phyloP scores from a whole-genome alignment of 2,797 vertebrate genomes.

The Danio aesculapii region DNA sequence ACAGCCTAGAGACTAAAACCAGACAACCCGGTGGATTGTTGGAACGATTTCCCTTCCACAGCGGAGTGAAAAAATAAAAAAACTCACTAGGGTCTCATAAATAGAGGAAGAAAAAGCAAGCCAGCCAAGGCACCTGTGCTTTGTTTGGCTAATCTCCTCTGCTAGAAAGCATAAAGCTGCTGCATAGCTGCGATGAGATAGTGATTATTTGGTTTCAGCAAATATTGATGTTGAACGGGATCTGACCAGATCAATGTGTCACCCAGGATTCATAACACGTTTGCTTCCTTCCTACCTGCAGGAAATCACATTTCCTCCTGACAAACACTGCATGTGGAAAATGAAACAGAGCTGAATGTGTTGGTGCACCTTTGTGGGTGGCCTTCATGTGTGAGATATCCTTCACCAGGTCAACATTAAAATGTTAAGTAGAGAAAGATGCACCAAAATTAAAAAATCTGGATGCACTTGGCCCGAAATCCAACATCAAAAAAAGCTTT shows the following conservation, averaged over 20 bases:
- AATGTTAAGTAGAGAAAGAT: too few relatives aligned
- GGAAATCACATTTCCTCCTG: slow-evolving; percentile 32
- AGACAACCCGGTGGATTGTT: slow-evolving; percentile 9
- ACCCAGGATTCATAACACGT: slow-evolving; percentile 27
- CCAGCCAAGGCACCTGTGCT: slow-evolving; percentile 52
- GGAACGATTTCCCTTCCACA: slow-evolving; percentile 9
- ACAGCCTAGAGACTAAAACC: slow-evolving; percentile 18
- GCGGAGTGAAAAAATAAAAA: slow-evolving; percentile 1
- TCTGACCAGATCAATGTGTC: slow-evolving; percentile 45
- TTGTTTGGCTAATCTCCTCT: slow-evolving; percentile 32
- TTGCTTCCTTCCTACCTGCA: slow-evolving; percentile 20
- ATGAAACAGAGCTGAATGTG: slow-evolving; percentile 8
- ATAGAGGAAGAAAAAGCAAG: slow-evolving; percentile 21
- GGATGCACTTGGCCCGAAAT: too few relatives aligned
- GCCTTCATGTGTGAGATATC: slow-evolving; percentile 33
- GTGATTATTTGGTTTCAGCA: slow-evolving; percentile 51
- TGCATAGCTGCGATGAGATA: neutral
- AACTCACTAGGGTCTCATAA: slow-evolving; percentile 37
- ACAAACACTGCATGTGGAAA: slow-evolving; percentile 27
- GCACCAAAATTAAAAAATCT: too few relatives aligned
- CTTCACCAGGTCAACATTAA: neutral
- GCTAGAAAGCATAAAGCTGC: slow-evolving; percentile 26
- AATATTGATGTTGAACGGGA: slow-evolving; percentile 46
- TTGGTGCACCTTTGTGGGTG: slow-evolving; percentile 44
- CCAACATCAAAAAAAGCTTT: too few relatives aligned